Evolutionary conservation across 2,888 invertebrate genomes (phyloP), one percentile per base, ranked within the genome.

Genomic region (Dicyrtomina minuta): DNA sequence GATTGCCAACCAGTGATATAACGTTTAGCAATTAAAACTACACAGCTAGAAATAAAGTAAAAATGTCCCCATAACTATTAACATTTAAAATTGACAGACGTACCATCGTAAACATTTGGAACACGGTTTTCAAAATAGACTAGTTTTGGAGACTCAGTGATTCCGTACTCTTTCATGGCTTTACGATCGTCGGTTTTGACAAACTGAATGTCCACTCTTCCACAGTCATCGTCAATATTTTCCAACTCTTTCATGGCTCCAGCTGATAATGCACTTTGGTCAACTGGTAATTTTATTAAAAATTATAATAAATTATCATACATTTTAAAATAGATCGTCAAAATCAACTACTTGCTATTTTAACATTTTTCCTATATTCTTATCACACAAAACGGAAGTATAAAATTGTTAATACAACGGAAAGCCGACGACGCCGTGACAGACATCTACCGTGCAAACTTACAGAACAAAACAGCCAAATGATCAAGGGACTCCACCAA

Each of bases 111-210:
- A 78, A 95, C 87, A 83, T 92, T 93, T 70, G 95, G 95, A 80
- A 94, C 49, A 83, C 92, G 90, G 81, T 93, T 93, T 83, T 95
- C 94, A 83, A 93, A 95, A 84, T 94, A 95, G 74, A 95, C 93
- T 79, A 95, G 90, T 58, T 92, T 87, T 24, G 95, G 95, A 66
- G 89, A 83, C 62, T 87, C 84, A 79, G 93, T 92, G 78, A 95
- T 90, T 75, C 95, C 95, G 82, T 90, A 95, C 73, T 92, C 90
- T 75, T 86, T 87, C 64, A 92, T 91, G n/a, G 92, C 91, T 77
- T 88, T 70, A 5, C 60, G 60, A 81, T 95, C 93, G 80, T 93
- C 93, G 77, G 94, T 93, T 84, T 94, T 94, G 51, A 94, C 94
- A 82, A 95, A 93, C 81, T 93, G 92, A 79, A 95, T 94, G 82